Percentiles rank a stretch among this genome's conserved stretches.
These are phyloP conservation scores for Brotula barbata DNA, from an alignment of 2,797 vertebrate species.

Conservation along the genomic window DNA sequence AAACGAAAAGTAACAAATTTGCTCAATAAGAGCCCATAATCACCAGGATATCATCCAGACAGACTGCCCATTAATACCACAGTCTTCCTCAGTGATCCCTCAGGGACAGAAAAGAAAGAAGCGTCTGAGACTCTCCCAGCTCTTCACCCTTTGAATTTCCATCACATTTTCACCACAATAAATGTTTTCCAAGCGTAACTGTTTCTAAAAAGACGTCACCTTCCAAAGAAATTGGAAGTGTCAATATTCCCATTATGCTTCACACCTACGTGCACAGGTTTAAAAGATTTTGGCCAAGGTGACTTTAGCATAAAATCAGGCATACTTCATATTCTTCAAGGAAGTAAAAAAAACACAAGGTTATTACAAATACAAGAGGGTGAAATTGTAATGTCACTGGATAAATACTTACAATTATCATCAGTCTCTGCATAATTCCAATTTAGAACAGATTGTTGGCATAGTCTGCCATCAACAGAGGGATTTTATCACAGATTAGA, in stretches of 20 bases:
- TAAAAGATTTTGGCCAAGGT: neutral
- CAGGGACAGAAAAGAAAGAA: constrained; percentile 5
- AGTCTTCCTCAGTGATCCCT: constrained; percentile 7
- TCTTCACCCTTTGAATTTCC: constrained; percentile 1
- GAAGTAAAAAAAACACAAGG: no score
- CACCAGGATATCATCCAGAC: neutral
- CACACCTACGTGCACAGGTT: constrained; percentile 2
- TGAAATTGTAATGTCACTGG: neutral
- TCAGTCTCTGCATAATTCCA: neutral
- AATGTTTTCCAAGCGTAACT: neutral
- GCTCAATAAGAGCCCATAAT: no score
- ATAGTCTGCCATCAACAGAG: no score
- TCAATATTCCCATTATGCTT: neutral
- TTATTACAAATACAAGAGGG: no score
- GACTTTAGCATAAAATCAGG: neutral
- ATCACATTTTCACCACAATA: neutral
- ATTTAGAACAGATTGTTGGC: no score
- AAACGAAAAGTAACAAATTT: no score
- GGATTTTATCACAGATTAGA: no score
- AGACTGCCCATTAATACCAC: neutral
- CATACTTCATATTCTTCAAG: no score
- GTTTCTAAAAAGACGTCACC: neutral
- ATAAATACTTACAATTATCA: neutral
- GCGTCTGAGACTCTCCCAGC: constrained; percentile 10
- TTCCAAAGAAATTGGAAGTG: constrained; percentile 12